Evolutionary conservation across 2,113 vertebrate genomes (phyloP).

Genomic region (Rostratula benghalensis): DNA sequence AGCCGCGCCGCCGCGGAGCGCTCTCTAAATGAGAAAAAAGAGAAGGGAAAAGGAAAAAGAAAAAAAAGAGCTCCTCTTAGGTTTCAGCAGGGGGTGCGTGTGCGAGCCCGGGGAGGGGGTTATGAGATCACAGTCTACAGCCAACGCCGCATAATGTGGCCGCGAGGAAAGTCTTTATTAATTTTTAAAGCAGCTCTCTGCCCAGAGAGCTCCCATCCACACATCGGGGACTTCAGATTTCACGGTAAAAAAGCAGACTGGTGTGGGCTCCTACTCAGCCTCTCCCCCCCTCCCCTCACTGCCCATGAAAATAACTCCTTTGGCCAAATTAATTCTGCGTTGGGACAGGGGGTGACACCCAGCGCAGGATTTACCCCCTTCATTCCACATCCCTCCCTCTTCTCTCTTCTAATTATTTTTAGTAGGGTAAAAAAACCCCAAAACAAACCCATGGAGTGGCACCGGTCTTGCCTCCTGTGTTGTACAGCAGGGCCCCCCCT

Average conservation of each 20-base stretch:
- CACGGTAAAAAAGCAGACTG: not conserved
- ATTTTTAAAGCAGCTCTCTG: slow-evolving; percentile 48
- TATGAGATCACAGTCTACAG: slow-evolving; percentile 74
- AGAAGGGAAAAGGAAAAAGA: not conserved
- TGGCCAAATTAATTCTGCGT: not conserved
- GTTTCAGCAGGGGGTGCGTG: slow-evolving; percentile 67
- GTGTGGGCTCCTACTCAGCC: not conserved
- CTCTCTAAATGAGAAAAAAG: slow-evolving; percentile 51
- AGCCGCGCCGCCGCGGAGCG: slow-evolving; percentile 29
- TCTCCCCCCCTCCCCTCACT: not conserved
- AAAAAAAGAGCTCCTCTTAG: slow-evolving; percentile 59
- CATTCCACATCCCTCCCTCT: not conserved
- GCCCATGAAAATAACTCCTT: not conserved
- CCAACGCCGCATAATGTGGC: slow-evolving; percentile 31
- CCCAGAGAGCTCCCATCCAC: not conserved
- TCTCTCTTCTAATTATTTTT: not conserved
- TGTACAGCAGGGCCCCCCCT: not conserved
- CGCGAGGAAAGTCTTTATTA: slow-evolving; percentile 20
- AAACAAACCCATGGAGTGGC: accelerated
- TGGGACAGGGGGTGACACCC: not conserved
- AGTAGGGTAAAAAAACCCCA: not conserved
- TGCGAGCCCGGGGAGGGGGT: slow-evolving; percentile 22
- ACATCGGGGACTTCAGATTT: not conserved
- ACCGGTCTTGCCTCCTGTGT: not conserved
- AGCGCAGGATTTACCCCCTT: not conserved